phyloP scores from a whole-genome alignment of 2,888 invertebrate genomes.

The Sphaerophoria taeniata region DNA sequence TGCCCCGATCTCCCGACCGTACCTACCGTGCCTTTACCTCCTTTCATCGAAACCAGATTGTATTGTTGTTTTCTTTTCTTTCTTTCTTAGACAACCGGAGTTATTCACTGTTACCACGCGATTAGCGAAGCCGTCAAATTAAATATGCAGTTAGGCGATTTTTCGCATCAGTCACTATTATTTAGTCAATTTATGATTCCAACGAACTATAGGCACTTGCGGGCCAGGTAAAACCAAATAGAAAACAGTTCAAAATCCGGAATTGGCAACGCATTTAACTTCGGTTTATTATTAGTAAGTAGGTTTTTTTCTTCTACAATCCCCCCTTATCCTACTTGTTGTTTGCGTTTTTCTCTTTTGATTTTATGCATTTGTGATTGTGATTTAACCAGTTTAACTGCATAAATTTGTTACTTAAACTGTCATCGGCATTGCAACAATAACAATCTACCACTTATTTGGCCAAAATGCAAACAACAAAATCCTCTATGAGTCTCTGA shows the following conservation, averaged over 20 bases:
- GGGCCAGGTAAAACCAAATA: background rate
- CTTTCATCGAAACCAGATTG: too few relatives aligned
- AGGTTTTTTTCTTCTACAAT: background rate
- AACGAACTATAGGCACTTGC: background rate
- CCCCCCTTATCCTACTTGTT: background rate
- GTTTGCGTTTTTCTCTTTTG: slow-evolving; percentile 1
- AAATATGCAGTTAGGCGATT: slow-evolving; percentile 53
- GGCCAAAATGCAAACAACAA: slow-evolving; percentile 65
- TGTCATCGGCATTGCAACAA: slow-evolving; percentile 53
- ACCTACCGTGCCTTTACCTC: too few relatives aligned
- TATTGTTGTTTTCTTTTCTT: slow-evolving; percentile 22
- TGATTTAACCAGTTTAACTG: slow-evolving; percentile 61
- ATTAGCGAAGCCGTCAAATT: slow-evolving; percentile 42
- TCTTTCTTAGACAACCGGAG: background rate
- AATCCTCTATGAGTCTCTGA: background rate
- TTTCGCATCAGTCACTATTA: slow-evolving; percentile 38
- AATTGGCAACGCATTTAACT: slow-evolving; percentile 54
- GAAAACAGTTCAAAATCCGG: slow-evolving; percentile 58
- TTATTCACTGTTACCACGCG: slow-evolving; percentile 57
- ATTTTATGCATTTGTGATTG: slow-evolving; percentile 58
- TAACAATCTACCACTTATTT: slow-evolving; percentile 49
- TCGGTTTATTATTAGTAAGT: slow-evolving; percentile 9
- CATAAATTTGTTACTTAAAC: slow-evolving; percentile 24
- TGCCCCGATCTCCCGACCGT: slow-evolving; percentile 4
- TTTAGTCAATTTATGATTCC: slow-evolving; percentile 45